These are phyloP conservation scores for Caenorhabditis japonica DNA, from an alignment of 2,888 invertebrate species.

Conservation along the genomic window DNA sequence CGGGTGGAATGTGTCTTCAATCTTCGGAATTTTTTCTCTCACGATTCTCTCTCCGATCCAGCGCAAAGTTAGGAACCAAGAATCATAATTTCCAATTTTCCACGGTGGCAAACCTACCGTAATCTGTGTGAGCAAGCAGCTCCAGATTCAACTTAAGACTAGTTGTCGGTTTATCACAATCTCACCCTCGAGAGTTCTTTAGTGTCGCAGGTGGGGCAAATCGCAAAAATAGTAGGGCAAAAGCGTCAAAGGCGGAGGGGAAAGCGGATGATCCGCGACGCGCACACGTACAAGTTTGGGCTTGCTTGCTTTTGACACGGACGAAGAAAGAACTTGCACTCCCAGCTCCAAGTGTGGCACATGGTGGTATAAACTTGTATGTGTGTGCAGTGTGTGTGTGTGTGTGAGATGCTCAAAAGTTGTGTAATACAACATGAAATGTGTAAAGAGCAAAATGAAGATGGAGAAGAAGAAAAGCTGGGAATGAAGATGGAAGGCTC, in stretches of 20 bases:
- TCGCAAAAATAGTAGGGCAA: no score
- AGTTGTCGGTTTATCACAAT: slow-evolving; percentile 1
- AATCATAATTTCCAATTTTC: slow-evolving; percentile 17
- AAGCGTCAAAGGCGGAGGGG: no score
- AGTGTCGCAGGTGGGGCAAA: no score
- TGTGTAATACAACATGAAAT: slow-evolving; percentile 60
- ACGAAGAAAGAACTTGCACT: no score
- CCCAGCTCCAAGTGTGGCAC: neutral
- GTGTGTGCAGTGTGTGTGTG: slow-evolving; percentile 40
- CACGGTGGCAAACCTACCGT: slow-evolving; percentile 3
- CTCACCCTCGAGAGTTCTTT: no score
- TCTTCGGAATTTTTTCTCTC: neutral
- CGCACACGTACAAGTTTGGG: no score
- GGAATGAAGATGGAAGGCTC: slow-evolving; percentile 47
- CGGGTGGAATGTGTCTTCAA: slow-evolving; percentile 38
- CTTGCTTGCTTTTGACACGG: no score
- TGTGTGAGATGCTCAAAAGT: slow-evolving; percentile 42
- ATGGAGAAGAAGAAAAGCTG: slow-evolving; percentile 44
- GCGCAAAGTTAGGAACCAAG: slow-evolving; percentile 27
- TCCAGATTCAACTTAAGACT: neutral
- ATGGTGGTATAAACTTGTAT: slow-evolving; percentile 33
- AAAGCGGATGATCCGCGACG: no score
- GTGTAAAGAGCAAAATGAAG: slow-evolving; percentile 59
- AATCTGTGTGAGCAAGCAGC: no score
- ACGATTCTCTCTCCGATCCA: no score